A percentile compares a stretch with the other conserved stretches of the same genome.
These are phyloP conservation scores for Ctenodactylus gundi DNA, from an alignment of 2,113 vertebrate species.

Conservation along the genomic window DNA sequence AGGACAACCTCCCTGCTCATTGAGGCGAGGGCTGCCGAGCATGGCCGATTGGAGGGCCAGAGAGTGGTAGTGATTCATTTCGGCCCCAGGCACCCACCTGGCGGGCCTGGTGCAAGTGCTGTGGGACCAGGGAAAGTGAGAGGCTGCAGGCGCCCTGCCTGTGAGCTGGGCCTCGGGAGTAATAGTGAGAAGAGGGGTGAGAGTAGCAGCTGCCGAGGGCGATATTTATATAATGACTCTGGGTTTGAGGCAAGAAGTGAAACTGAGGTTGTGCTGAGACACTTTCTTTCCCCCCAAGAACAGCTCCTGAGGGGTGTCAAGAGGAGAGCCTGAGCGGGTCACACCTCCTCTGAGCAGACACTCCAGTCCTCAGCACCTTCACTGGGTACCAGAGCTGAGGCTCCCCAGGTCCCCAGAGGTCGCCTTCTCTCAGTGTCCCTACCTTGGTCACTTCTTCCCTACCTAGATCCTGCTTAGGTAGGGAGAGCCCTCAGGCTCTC, in stretches of 20 bases:
- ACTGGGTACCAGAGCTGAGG: neutral
- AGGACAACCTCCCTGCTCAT: conserved; percentile 65
- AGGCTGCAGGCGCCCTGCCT: conserved; percentile 71
- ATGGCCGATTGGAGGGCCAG: conserved; percentile 65
- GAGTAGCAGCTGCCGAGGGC: conserved; percentile 80
- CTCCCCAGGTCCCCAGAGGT: neutral
- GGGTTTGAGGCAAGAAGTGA: conserved; percentile 86
- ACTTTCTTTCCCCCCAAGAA: conserved; percentile 60
- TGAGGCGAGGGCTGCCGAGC: conserved; percentile 30
- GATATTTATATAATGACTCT: conserved; percentile 87
- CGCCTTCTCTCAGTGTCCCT: accelerated
- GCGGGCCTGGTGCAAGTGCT: conserved; percentile 7
- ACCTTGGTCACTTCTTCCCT: neutral
- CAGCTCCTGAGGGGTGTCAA: neutral
- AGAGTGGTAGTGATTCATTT: conserved; percentile 79
- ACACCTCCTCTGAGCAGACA: neutral
- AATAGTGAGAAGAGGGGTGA: conserved; percentile 83
- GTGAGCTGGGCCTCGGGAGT: conserved; percentile 73
- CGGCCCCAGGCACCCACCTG: conserved; percentile 75
- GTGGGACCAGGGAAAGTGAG: conserved; percentile 81
- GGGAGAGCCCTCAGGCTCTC: neutral
- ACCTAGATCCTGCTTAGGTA: neutral
- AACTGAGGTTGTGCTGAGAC: conserved; percentile 78
- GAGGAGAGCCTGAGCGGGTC: neutral
- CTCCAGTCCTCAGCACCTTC: neutral